phyloP scores from a whole-genome alignment of 2,113 vertebrate genomes.

The Neolamprologus sp. region DNA sequence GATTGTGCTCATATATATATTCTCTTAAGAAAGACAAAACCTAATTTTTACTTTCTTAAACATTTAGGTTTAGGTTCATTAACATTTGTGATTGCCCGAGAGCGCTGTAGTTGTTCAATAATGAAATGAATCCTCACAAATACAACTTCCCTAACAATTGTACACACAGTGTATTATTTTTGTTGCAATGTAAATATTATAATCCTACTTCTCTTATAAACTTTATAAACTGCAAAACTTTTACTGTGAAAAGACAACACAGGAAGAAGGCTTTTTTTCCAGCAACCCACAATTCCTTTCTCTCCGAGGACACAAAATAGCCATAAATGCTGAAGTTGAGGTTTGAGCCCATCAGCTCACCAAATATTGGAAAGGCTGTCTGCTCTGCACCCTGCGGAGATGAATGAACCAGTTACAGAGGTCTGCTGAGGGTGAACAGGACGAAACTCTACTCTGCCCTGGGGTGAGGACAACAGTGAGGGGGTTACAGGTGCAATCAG shows the following conservation, averaged over 20 bases:
- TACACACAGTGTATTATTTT: neutral
- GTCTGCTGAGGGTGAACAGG: neutral
- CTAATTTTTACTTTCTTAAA: neutral
- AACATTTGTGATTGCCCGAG: neutral
- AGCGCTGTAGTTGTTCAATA: neutral
- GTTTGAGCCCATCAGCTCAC: neutral
- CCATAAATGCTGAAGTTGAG: neutral
- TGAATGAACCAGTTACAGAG: neutral
- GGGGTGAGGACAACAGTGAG: neutral
- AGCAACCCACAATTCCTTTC: neutral
- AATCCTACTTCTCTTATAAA: neutral
- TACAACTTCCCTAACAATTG: neutral
- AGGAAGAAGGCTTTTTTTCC: neutral
- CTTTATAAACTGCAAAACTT: neutral
- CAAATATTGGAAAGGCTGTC: neutral
- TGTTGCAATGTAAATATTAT: neutral
- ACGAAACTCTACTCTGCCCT: neutral
- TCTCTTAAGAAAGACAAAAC: neutral
- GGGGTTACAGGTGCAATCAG: conserved; percentile 56
- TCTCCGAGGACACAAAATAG: neutral
- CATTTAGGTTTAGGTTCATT: neutral
- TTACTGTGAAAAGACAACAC: neutral
- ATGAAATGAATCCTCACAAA: neutral
- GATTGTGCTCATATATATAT: neutral
- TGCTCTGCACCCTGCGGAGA: neutral